Evolutionary conservation across 1,140 invertebrate genomes (phyloP), one percentile per base, ranked within the genome.

Genomic region (Antheraea mylitta): DNA sequence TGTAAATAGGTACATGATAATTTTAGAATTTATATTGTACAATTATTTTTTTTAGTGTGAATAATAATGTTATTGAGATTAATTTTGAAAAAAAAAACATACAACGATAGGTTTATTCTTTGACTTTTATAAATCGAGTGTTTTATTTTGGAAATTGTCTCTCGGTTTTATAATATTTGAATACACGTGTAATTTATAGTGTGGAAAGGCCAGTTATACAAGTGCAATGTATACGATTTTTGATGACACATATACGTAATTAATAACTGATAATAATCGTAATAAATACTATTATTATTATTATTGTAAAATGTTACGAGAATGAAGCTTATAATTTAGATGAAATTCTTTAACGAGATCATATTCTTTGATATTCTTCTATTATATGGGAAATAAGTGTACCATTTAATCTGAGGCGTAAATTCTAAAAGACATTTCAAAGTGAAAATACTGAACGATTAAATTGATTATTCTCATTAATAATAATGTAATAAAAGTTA

Each of bases 141-240:
- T 80, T 86, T 53, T 84, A 78, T 78, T 84, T 81, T 81, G 79
- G 82, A 78, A 77, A 83, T 87, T 77, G 81, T 85, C 80, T 86
- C 81, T 83, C 30, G 60, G 60, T 78, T 80, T 83, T 82, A 73
- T 77, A 81, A 68, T 65, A 53, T 71, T 74, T 68, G 69, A 66
- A 60, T 70, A 30, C 67, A 67, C 38, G 64, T 63, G 66, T 82
- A 82, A 79, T 82, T 86, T 73, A 81, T 87, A 80, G 81, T 84
- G 80, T 62, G 85, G 82, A 78, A 85, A 88, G 89, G 87, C 90
- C 89, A 91, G 89, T 92, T 86, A 79, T 81, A 88, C 87, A 88
- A 89, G 90, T 92, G 90, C 90, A 92, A 92, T 92, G 89, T 92
- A 92, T 92, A 92, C 89, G 90, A 92, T 91, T 92, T 89, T 92